These are phyloP conservation scores for Glyphotaelius pellucidus DNA, from an alignment of 2,888 invertebrate species.

Conservation along the genomic window DNA sequence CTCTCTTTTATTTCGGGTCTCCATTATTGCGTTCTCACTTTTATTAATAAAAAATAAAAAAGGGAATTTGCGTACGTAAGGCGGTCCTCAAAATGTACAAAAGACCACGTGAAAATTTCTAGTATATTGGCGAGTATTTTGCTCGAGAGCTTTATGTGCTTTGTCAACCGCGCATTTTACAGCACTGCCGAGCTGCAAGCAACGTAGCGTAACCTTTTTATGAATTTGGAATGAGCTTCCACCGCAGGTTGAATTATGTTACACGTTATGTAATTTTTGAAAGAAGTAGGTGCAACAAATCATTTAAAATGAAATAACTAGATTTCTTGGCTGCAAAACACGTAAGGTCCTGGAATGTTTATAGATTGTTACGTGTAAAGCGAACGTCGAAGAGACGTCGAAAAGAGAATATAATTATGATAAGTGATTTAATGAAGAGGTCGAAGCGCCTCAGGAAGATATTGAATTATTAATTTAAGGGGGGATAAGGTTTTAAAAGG, in stretches of 20 bases:
- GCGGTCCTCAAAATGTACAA: neutral
- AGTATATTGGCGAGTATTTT: neutral
- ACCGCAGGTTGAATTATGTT: neutral
- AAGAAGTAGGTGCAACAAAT: neutral
- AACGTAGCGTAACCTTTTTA: neutral
- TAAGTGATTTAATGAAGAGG: neutral
- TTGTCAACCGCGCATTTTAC: neutral
- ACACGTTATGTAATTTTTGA: neutral
- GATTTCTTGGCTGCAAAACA: neutral
- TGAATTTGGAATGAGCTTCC: neutral
- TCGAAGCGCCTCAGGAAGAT: neutral
- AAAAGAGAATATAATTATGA: neutral
- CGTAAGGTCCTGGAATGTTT: neutral
- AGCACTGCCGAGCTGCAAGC: neutral
- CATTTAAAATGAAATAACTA: neutral
- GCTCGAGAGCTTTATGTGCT: constrained; percentile 2
- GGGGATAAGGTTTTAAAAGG: too few species aligned
- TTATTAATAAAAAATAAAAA: constrained; percentile 6
- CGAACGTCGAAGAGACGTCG: too few species aligned
- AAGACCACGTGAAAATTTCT: neutral
- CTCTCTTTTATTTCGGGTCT: constrained; percentile 53
- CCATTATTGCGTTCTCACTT: constrained; percentile 19
- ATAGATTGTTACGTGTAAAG: neutral
- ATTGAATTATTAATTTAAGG: too few species aligned
- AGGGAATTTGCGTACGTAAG: constrained; percentile 7